Evolutionary conservation across 2,113 vertebrate species (phyloP).

Genomic region (Marcusenius ussheri): DNA sequence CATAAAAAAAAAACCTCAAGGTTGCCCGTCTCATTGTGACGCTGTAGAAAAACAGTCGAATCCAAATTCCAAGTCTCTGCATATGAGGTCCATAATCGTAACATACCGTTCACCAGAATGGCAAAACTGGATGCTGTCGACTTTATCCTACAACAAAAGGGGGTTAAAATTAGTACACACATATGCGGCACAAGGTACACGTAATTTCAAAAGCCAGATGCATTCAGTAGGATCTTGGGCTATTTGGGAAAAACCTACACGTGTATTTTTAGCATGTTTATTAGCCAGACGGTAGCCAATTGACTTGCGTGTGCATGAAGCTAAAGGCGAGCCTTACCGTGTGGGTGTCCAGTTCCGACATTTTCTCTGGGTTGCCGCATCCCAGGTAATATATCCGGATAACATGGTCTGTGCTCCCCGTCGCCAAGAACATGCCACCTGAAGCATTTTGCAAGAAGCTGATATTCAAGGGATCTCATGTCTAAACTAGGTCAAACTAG

Average conservation of each 20-base stretch:
- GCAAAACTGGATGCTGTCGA: conserved; percentile 96
- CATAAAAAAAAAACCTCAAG: background rate
- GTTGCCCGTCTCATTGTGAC: background rate
- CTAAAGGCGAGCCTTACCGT: conserved; percentile 61
- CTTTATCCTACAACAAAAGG: conserved; percentile 74
- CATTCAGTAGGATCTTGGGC: background rate
- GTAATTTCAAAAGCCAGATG: background rate
- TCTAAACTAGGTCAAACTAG: background rate
- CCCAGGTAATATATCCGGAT: conserved; percentile 97
- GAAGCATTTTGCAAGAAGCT: conserved; percentile 32
- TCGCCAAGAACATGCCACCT: conserved; percentile 96
- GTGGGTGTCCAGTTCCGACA: conserved; percentile 86
- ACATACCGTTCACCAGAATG: conserved; percentile 81
- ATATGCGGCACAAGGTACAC: background rate
- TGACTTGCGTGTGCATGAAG: background rate
- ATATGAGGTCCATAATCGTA: background rate
- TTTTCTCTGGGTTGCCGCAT: conserved; percentile 81
- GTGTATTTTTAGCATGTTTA: background rate
- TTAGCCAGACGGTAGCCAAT: background rate
- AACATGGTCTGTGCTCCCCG: conserved; percentile 92
- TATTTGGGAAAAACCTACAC: background rate
- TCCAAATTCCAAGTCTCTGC: background rate
- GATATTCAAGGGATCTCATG: background rate
- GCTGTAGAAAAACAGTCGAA: background rate
- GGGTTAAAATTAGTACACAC: background rate